Base-by-base conservation (phyloP, 2,888 invertebrate species). In the Mellilla xanthometata region DNA sequence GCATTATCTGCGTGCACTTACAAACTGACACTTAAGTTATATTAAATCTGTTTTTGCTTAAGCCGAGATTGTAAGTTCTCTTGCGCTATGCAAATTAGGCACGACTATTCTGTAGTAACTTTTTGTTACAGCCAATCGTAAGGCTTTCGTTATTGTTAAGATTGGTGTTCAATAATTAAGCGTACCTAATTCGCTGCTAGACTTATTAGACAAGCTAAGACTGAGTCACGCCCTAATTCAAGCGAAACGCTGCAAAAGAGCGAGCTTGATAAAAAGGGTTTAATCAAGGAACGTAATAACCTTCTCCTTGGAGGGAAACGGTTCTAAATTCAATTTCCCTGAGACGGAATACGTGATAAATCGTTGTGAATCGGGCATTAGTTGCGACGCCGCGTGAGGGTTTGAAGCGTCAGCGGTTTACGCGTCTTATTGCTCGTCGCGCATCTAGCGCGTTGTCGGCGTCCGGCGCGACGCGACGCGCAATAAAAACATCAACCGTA, bases 401-500 rank as follows among this genome's bases (percentile, higher is more conserved):
- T 73, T 65, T 58, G 67, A 58, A 70, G 72, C 73, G 72, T 78
- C 75, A 76, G 79, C 81, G 79, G 70, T 80, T 78, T 76, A 72
- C 76, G 77, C 56, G 76, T 81, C 84, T 83, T 83, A 81, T 84
- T 84, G 80, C 77, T 79, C 79, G 80, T 83, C 80, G 73, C 67
- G 72, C 62, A 62, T 60, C 64, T 68, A 65, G 55, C 70, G 68
- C 72, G 71, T 71, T 70, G 71, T 63, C 72, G 68, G 62, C 72
- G 74, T 58, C 68, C 69, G 54, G 65, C 62, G 72, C 72, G 78
- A 72, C 82, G 84, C 83, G 82, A 69, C 75, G 73, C 77, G 79
- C 87, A 88, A 88, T 88, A 89, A 89, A 89, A 88, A 85, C 89
- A 88, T 86, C 89, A 83, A 80, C 84, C 75, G 76, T 80, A 79